phyloP scores from a whole-genome alignment of 2,888 invertebrate species.

The Xestoiulus laeticollis region DNA sequence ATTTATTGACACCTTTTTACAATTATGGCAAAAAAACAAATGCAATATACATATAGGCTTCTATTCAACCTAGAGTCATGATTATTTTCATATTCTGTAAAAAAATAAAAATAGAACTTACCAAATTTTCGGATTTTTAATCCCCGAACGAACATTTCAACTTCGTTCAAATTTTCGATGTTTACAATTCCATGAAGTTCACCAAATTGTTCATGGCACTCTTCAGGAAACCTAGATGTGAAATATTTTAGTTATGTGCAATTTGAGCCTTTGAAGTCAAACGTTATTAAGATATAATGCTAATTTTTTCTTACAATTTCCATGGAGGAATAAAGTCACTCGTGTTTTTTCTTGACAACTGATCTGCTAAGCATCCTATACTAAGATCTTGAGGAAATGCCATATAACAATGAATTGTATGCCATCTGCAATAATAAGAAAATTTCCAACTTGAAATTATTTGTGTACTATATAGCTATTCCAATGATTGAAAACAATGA shows the following conservation, averaged over 20 bases:
- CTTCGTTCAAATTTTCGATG: not conserved
- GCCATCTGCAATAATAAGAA: slow-evolving; percentile 28
- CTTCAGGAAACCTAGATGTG: not conserved
- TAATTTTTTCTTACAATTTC: not conserved
- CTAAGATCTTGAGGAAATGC: slow-evolving; percentile 34
- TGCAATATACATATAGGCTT: too few relatives aligned
- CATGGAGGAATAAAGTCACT: slow-evolving; percentile 7
- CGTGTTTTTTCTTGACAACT: not conserved
- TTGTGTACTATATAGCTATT: too few relatives aligned
- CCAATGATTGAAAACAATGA: too few relatives aligned
- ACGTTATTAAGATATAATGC: not conserved
- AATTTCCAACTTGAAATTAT: not conserved
- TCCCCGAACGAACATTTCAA: not conserved
- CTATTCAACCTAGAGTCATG: too few relatives aligned
- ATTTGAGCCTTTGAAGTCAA: not conserved
- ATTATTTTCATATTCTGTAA: not conserved
- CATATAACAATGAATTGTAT: not conserved
- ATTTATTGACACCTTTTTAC: not conserved
- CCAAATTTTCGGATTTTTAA: not conserved
- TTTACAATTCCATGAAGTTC: not conserved
- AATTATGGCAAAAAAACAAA: not conserved
- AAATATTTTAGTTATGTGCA: not conserved
- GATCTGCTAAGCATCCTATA: not conserved
- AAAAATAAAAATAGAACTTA: not conserved
- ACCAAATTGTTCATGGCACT: slow-evolving; percentile 23